Evolutionary conservation across 1,140 invertebrate species (phyloP).

Genomic region (Heliconius hermathena): DNA sequence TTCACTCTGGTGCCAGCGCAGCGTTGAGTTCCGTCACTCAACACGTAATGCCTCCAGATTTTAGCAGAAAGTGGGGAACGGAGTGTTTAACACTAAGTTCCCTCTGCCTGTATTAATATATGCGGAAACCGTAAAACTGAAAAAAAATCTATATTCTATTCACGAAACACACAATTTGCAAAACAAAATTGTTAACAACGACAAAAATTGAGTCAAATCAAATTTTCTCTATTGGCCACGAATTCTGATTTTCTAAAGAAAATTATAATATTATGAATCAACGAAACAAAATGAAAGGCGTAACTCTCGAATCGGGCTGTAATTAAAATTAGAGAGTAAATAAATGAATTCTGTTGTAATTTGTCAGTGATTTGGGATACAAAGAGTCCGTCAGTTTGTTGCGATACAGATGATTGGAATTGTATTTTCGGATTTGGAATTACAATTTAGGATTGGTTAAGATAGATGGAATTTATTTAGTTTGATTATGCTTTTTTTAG

Average conservation of each 20-base stretch:
- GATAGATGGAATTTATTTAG: background rate
- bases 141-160: too few relatives aligned
- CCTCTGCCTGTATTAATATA: too few relatives aligned
- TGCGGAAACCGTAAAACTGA: too few relatives aligned
- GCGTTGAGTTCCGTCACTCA: too few relatives aligned
- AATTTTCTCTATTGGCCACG: background rate
- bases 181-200: background rate
- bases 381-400: background rate
- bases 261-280: conserved; percentile 4
- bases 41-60: too few relatives aligned
- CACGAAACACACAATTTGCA: background rate
- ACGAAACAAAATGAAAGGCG: conserved; percentile 4
- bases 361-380: conserved; percentile 1
- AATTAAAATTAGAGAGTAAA: conserved; percentile 5
- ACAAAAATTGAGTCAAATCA: background rate
- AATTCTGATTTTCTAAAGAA: conserved; percentile 3
- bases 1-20: too few relatives aligned
- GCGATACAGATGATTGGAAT: background rate
- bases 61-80: too few relatives aligned
- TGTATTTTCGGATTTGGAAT: background rate
- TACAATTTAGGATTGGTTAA: background rate
- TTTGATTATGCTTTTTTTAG: too few relatives aligned
- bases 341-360: background rate
- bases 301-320: background rate
- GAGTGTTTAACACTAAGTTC: too few relatives aligned